phyloP scores from a whole-genome alignment of 2,797 vertebrate genomes.

The Enteromius mattozi region DNA sequence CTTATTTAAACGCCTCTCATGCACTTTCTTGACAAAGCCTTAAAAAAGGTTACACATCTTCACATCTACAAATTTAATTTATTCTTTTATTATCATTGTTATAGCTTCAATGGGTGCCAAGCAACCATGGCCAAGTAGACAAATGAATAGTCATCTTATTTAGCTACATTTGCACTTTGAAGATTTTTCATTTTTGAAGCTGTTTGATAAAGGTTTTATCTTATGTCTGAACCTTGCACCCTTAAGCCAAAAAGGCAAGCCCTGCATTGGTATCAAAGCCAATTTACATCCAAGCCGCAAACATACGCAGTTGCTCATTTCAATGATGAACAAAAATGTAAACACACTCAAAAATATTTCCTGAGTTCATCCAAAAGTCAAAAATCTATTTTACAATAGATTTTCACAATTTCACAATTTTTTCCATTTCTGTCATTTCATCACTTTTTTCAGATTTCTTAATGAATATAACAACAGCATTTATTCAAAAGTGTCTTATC shows the following conservation, averaged over 20 bases:
- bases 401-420: too few relatives aligned
- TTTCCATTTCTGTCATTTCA: neutral
- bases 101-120: neutral
- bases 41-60: neutral
- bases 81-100: neutral
- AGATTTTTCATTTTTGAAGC: neutral
- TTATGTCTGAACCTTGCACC: neutral
- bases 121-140: neutral
- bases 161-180: neutral
- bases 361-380: neutral
- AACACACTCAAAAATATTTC: neutral
- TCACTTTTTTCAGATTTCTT: neutral
- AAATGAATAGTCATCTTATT: neutral
- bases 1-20: conserved; percentile 16
- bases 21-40: conserved; percentile 8
- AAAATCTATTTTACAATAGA: neutral
- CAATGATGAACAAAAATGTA: neutral
- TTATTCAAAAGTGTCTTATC: neutral
- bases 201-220: neutral
- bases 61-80: neutral
- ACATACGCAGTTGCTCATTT: neutral
- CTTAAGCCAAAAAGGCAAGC: neutral
- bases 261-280: neutral
- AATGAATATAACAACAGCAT: neutral
- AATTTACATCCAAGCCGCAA: neutral